Evolutionary conservation across 2,888 invertebrate genomes (phyloP), one percentile per base, ranked within the genome.

Genomic region (Cyclophora punctaria): DNA sequence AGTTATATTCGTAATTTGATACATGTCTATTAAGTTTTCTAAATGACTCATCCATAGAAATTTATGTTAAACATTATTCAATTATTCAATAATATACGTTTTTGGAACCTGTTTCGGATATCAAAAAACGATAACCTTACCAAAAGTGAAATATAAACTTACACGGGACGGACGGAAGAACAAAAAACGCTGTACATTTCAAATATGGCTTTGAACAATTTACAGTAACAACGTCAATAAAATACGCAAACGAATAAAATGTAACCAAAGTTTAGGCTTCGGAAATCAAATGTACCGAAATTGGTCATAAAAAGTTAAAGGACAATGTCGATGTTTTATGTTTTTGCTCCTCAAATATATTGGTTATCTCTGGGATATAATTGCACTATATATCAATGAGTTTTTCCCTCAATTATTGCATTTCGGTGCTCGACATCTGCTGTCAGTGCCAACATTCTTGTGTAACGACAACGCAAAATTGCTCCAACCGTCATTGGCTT

Each of bases 391-490:
- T 80, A 80, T 81, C 73, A 79, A 70, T 58, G 60, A 59, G 74
- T 83, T 86, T 85, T 84, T 80, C 69, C 73, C 64, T 71, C 80
- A 83, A 85, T 86, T 81, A 85, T 78, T 73, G 78, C 80, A 81
- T 83, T 81, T 77, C 70, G 66, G 61, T 54, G 64, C 59, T 57
- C 59, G 66, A 66, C 75, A 69, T 75, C 72, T 68, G 66, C 68
- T 61, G 68, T 56, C 72, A 69, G 71, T 82, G 74, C 64, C 66
- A 66, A 71, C 73, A 82, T 85, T 78, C 81, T 70, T 70, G 58
- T 57, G 67, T 78, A 81, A 83, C 69, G 69, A 81, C 73, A 42
- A 33, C 35, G 33, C 49, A 35, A 41, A 44, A 50, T 48, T 45
- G 45, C 40, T 45, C 7, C 46, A 4, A 44, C 41, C 41, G 20